Base-by-base conservation (phyloP, 92 coral and sea anemone species). In the Parazoanthus atlanticus region DNA sequence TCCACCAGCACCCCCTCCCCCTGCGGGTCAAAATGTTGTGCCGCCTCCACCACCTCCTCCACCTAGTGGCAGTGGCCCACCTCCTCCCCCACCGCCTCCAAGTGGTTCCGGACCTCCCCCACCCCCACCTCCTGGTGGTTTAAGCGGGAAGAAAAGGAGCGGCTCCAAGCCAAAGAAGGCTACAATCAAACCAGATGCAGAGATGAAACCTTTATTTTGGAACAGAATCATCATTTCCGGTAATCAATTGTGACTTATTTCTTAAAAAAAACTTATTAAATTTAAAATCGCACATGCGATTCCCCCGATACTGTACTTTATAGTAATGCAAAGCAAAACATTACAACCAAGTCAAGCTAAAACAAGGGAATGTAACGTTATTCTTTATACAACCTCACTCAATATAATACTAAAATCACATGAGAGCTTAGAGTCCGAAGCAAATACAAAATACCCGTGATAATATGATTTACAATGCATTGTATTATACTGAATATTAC, bases 121-220 rank as follows among this genome's bases (percentile, higher is more conserved):
- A 30, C 90, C 90, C 29, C 94, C 89, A 40, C 69, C 83, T 8
- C 84, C 80, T 64, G 87, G 90, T 29, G 81, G 79, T 0, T 28
- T 73, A 12, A 21, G 65, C 32, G 54, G 52, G 61, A 84, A 84
- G 21, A 85, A 81, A 74, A 74, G 83, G 66, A 15, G 80, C 30
- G 91, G 86, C 47, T 85, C 91, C n/a, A 90, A 94, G 88, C 99
- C 98, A 33, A 94, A 86, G 72, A 97, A 97, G 80, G 81, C 91
- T 2, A 95, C 90, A 66, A 91, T 97, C 83, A 97, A 95, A 76
- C 99, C 99, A 1, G 94, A 94, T n/a, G 95, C 94, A 31, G 99
- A 97, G 76, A 97, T 97, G 99, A 97, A 97, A 76, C 99, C 98
- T 58, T 89, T 97, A 91, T 97, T 97, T 89, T 97, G 99, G 99